Evolutionary conservation across 2,797 vertebrate species (phyloP).

Genomic region (Poecile montanus): DNA sequence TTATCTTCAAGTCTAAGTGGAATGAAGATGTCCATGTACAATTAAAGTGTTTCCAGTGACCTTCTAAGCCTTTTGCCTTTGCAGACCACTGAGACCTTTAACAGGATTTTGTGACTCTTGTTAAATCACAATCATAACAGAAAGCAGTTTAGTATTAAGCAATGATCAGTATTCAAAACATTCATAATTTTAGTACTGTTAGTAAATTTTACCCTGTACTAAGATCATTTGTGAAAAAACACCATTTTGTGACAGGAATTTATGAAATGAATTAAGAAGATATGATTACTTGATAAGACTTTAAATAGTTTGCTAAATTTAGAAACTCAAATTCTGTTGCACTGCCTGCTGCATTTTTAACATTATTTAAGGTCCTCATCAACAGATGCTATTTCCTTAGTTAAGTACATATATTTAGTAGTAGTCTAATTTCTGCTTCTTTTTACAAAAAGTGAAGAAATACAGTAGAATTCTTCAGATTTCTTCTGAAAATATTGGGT

Average conservation of each 20-base stretch:
- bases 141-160: neutral
- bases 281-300: neutral
- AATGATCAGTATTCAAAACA: neutral
- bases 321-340: neutral
- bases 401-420: neutral
- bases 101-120: neutral
- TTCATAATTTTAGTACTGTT: neutral
- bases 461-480: neutral
- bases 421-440: neutral
- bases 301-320: neutral
- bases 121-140: neutral
- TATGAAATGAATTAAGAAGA: neutral
- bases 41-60: constrained; percentile 10
- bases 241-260: neutral
- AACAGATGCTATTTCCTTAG: neutral
- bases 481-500: neutral
- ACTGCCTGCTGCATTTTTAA: neutral
- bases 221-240: neutral
- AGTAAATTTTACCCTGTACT: constrained; percentile 3
- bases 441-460: neutral
- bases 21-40: neutral
- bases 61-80: neutral
- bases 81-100: neutral
- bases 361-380: neutral
- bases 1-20: neutral